Base-by-base conservation (phyloP, 2,113 vertebrate genomes). In the Cairina moschata region DNA sequence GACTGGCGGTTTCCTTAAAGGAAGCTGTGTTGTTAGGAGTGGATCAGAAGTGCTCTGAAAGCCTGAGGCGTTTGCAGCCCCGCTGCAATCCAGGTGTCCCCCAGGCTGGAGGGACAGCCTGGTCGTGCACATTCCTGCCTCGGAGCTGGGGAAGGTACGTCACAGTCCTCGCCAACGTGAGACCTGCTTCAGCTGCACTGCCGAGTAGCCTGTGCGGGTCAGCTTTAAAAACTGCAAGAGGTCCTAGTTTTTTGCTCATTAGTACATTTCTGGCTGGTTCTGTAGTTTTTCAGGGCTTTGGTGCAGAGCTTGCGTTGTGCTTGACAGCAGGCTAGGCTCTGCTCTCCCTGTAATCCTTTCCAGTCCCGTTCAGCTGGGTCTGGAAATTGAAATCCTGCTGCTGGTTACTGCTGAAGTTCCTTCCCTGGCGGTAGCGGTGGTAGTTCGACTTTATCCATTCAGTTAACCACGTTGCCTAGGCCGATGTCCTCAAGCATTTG, bases 201-300 rank as follows among this genome's bases (percentile, higher is more conserved):
- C 42, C 2, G 40, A 69, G 63, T 89, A 38, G 32, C 50, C 12
- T 56, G 31, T 17, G 2, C 0, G 0, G 69, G 12, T 79, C 55
- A 55, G 50, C 79, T 83, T 62, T 40, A 60, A 76, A 44, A 54
- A 18, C 55, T 34, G 1, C 11, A 29, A 9, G 75, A 69, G 48
- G 44, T 69, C 25, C 8, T 6, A 2, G 9, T 48, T 96, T 23
- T 25, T 28, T 93, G 58, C 68, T 90, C 17, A 14, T 78, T n/a
- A 2, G 17, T 17, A 8, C 34, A 4, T 2, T 90, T 73, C 17
- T 69, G 58, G 44, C 72, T 65, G 21, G n/a, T 66, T 83, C 50
- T 66, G 48, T 72, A 38, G 29, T 79, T 91, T 87, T 46, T 65
- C 60, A 83, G 69, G 32, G 34, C 74, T 59, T 26, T 15, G 29